phyloP scores from a whole-genome alignment of 1,140 invertebrate species.

The Adoxophyes honmai region DNA sequence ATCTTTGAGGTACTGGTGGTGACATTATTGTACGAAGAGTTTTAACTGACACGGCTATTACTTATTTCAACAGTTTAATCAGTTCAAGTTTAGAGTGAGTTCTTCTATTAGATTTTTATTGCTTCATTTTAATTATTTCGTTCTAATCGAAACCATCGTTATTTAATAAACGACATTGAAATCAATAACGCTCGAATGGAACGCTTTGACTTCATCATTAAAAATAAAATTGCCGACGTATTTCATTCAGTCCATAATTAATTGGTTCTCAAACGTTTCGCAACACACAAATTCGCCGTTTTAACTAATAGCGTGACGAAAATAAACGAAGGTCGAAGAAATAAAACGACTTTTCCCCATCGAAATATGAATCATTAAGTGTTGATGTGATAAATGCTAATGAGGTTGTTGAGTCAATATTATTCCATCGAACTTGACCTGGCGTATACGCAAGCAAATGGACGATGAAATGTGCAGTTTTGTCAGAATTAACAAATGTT shows the following conservation, averaged over 20 bases:
- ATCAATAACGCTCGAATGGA: too few species aligned
- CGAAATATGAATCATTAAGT: neutral
- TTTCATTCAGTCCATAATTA: neutral
- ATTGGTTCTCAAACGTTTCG: neutral
- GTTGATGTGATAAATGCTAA: neutral
- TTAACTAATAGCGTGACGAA: neutral
- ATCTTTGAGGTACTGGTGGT: too few species aligned
- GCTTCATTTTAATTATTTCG: too few species aligned
- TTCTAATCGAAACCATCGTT: too few species aligned
- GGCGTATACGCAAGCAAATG: neutral
- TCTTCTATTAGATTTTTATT: too few species aligned
- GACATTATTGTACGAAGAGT: too few species aligned
- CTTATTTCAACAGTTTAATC: too few species aligned
- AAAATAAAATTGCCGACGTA: neutral
- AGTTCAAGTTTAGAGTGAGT: too few species aligned
- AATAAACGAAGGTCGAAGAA: slow-evolving; percentile 1
- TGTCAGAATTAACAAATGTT: too few species aligned
- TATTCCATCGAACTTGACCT: neutral
- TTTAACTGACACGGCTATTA: too few species aligned
- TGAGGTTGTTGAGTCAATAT: slow-evolving; percentile 3
- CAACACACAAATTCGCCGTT: neutral
- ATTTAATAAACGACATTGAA: too few species aligned
- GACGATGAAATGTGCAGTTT: neutral
- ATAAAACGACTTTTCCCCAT: neutral
- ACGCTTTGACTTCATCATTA: too few species aligned